Conservation (phyloP, 2,888 invertebrate species). For the Liopterus haemorrhoidalis region DNA sequence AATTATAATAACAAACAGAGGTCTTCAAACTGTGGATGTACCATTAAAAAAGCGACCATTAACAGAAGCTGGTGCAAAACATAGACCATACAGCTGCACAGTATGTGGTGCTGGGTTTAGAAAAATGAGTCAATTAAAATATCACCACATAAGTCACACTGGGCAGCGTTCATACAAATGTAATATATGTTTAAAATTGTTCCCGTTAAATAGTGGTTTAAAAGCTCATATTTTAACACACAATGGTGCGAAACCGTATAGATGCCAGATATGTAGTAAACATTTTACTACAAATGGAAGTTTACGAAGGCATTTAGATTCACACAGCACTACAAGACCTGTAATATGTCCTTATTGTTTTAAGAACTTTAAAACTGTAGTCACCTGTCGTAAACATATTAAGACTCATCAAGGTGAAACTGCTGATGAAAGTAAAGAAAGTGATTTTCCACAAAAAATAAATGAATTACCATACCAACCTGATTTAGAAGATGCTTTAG, state of each 20-base stretch:
- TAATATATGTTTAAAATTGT: slow-evolving; percentile 39
- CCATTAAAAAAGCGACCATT: slow-evolving; percentile 15
- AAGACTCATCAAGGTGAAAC: slow-evolving; percentile 55
- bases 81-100: slow-evolving; percentile 47
- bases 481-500: slow-evolving; percentile 25
- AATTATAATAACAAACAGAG: slow-evolving; percentile 15
- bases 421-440: no score
- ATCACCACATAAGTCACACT: slow-evolving; percentile 42
- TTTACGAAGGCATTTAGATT: slow-evolving; percentile 42
- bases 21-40: slow-evolving; percentile 13
- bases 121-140: slow-evolving; percentile 53
- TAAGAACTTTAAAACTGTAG: slow-evolving; percentile 53
- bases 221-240: slow-evolving; percentile 42
- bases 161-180: slow-evolving; percentile 42
- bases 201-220: slow-evolving; percentile 51
- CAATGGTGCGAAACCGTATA: slow-evolving; percentile 39
- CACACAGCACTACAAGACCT: slow-evolving; percentile 45
- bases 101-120: slow-evolving; percentile 47
- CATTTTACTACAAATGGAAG: slow-evolving; percentile 41
- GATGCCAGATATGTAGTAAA: slow-evolving; percentile 43
- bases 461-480: slow-evolving; percentile 12
- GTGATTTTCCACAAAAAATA: no score
- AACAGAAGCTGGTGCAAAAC: slow-evolving; percentile 15
- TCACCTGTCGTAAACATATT: slow-evolving; percentile 61
- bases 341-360: slow-evolving; percentile 58